Evolutionary conservation across 1,140 invertebrate species (phyloP).

Genomic region (Episyrphus balteatus): DNA sequence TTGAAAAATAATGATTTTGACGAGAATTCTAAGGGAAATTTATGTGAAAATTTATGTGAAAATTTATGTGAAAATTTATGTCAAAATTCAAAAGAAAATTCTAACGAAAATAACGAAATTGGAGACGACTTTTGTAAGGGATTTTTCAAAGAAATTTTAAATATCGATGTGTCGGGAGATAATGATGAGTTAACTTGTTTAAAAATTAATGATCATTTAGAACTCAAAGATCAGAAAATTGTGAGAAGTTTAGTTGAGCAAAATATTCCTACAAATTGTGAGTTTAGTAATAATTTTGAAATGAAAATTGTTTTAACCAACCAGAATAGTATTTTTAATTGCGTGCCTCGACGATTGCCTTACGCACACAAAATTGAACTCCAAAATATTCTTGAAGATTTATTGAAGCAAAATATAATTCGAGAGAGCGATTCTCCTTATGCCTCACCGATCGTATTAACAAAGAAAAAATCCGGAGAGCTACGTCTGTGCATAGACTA

Average conservation of each 20-base stretch:
- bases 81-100: too few species aligned
- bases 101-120: not conserved
- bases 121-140: not conserved
- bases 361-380: conserved; percentile 14
- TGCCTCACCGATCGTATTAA: too few species aligned
- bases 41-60: not conserved
- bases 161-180: not conserved
- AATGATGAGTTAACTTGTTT: too few species aligned
- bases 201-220: too few species aligned
- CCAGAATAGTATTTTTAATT: conserved; percentile 2
- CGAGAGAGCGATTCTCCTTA: too few species aligned
- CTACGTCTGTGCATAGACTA: conserved; percentile 32
- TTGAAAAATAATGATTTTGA: not conserved
- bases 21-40: not conserved
- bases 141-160: not conserved
- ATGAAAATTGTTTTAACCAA: too few species aligned
- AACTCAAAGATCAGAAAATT: not conserved
- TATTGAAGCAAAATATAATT: conserved; percentile 15
- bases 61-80: too few species aligned
- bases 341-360: conserved; percentile 9
- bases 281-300: too few species aligned
- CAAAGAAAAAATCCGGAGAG: conserved; percentile 7
- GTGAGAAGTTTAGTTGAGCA: not conserved
- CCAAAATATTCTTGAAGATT: conserved; percentile 16
- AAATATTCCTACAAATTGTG: not conserved